A percentile compares a stretch with the other conserved stretches of the same genome.
These are phyloP conservation scores for Siniperca knerii DNA, from an alignment of 2,113 vertebrate species.

Conservation along the genomic window DNA sequence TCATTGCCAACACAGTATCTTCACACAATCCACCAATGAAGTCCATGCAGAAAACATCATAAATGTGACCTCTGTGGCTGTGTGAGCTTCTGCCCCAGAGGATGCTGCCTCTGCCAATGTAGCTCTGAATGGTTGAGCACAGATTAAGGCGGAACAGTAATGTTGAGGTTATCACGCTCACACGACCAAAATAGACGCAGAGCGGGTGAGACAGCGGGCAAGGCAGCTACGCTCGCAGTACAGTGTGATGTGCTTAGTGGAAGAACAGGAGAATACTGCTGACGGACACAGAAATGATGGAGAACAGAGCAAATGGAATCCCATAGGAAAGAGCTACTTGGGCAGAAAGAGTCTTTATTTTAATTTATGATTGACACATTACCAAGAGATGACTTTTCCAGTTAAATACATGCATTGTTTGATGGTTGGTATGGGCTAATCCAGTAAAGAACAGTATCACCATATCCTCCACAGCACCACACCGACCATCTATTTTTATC, in stretches of 20 bases:
- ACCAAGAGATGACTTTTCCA: not conserved
- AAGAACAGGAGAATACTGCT: slow-evolving; percentile 65
- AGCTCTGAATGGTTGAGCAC: slow-evolving; percentile 69
- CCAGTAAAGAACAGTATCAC: slow-evolving; percentile 3
- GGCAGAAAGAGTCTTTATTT: slow-evolving; percentile 29
- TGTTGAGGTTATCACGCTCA: slow-evolving; percentile 85
- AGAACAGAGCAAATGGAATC: slow-evolving; percentile 45
- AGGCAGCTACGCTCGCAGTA: slow-evolving; percentile 62
- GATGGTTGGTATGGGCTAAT: slow-evolving; percentile 10
- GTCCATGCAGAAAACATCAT: slow-evolving; percentile 31
- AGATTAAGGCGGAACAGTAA: slow-evolving; percentile 82
- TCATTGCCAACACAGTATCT: not conserved
- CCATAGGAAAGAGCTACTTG: slow-evolving; percentile 14
- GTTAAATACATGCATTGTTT: slow-evolving; percentile 24
- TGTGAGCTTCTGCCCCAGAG: slow-evolving; percentile 46
- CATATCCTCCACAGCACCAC: not conserved
- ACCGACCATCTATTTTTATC: not conserved
- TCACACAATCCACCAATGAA: slow-evolving; percentile 7
- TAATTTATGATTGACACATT: slow-evolving; percentile 16
- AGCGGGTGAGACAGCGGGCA: slow-evolving; percentile 76
- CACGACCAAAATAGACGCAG: slow-evolving; percentile 84
- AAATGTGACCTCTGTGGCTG: slow-evolving; percentile 38
- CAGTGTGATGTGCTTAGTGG: slow-evolving; percentile 66
- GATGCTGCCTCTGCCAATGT: slow-evolving; percentile 55
- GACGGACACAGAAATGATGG: slow-evolving; percentile 56